phyloP scores from a whole-genome alignment of 2,797 vertebrate genomes.

The Sylvia borin region DNA sequence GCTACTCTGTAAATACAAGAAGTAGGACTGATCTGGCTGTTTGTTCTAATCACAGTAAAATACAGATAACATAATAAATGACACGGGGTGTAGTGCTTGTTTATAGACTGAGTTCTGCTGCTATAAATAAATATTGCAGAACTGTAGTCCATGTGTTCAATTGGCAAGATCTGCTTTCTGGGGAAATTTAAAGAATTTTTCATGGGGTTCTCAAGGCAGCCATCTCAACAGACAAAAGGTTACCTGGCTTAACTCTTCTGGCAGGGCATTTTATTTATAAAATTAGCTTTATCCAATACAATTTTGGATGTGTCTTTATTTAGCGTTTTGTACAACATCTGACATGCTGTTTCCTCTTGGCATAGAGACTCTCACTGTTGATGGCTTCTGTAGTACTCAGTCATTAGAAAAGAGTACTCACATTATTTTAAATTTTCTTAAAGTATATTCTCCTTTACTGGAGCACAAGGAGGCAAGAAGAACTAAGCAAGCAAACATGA shows the following conservation, averaged over 20 bases:
- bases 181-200: background rate
- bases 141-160: background rate
- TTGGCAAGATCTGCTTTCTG: background rate
- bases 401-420: background rate
- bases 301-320: background rate
- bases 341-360: fast-evolving
- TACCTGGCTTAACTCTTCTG: background rate
- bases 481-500: background rate
- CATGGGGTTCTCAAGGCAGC: background rate
- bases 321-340: background rate
- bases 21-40: constrained; percentile 41
- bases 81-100: background rate
- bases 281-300: background rate
- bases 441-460: background rate
- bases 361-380: background rate
- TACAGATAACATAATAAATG: constrained; percentile 27
- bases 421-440: background rate
- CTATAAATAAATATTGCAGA: constrained; percentile 4
- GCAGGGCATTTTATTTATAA: background rate
- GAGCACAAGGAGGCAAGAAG: background rate
- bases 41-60: constrained; percentile 64
- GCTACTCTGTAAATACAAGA: constrained; percentile 55
- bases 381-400: background rate
- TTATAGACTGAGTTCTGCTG: background rate
- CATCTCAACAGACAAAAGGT: background rate